Percentiles rank a stretch among this genome's conserved stretches.
Evolutionary conservation across 1,140 invertebrate genomes (phyloP).

Genomic region (Trachelipus rathkii): DNA sequence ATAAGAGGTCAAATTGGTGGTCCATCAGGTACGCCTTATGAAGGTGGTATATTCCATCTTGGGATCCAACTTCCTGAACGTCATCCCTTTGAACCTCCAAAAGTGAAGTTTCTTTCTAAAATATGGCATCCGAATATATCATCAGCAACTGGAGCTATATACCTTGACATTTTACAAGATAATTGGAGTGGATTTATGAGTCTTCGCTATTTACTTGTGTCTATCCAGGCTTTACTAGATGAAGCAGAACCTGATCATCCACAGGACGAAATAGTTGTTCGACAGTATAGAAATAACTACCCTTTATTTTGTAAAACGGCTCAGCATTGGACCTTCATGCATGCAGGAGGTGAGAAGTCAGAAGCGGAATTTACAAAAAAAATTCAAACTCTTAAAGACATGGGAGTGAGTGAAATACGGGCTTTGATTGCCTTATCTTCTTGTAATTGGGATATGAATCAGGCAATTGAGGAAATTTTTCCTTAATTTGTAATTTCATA

Average conservation of each 20-base stretch:
- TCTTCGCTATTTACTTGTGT: conserved; percentile 87
- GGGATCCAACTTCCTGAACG: too few relatives aligned
- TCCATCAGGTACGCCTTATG: too few relatives aligned
- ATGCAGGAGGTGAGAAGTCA: conserved; percentile 87
- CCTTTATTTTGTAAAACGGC: conserved; percentile 85
- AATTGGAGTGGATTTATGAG: conserved; percentile 99
- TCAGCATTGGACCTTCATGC: conserved; percentile 90
- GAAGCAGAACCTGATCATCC: conserved; percentile 94
- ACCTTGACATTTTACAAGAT: too few relatives aligned
- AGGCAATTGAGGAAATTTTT: conserved; percentile 81
- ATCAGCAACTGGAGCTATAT: too few relatives aligned
- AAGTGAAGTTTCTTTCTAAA: too few relatives aligned
- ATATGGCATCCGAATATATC: too few relatives aligned
- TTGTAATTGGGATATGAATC: conserved; percentile 84
- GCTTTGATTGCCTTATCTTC: conserved; percentile 64
- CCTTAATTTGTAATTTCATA: too few relatives aligned
- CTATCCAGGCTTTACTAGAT: conserved; percentile 82
- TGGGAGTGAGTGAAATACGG: conserved; percentile 70
- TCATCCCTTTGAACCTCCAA: too few relatives aligned
- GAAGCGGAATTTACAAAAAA: conserved; percentile 76
- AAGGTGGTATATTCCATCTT: too few relatives aligned
- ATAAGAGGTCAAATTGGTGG: too few relatives aligned
- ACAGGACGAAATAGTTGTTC: conserved; percentile 94
- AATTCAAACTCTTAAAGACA: conserved; percentile 74
- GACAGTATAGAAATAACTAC: conserved; percentile 85